A percentile compares a stretch with the other conserved stretches of the same genome.
Evolutionary conservation across 2,113 vertebrate genomes (phyloP).

Genomic region (Campylorhamphus procurvoides): DNA sequence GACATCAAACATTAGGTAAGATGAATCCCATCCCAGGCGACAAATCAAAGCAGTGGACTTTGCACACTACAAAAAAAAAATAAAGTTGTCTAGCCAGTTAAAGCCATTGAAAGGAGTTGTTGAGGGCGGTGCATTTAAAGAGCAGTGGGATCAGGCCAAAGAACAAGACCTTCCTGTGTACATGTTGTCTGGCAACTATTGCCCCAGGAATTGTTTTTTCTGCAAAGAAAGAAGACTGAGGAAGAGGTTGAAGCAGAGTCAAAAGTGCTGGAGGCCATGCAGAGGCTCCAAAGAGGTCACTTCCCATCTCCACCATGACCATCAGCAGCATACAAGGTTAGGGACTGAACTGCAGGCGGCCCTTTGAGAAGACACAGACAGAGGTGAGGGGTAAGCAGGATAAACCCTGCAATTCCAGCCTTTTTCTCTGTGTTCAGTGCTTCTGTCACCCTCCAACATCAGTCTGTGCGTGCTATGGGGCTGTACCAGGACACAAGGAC

Average conservation of each 20-base stretch:
- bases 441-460: not conserved
- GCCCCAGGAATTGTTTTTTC: not conserved
- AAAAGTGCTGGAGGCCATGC: not conserved
- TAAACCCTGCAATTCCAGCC: not conserved
- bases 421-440: not conserved
- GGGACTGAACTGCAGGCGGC: not conserved
- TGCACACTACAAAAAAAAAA: not conserved
- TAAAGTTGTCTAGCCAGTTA: not conserved
- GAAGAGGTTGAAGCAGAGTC: not conserved
- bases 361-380: not conserved
- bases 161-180: not conserved
- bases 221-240: not conserved
- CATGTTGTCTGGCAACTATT: not conserved
- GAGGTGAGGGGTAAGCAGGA: not conserved
- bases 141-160: not conserved
- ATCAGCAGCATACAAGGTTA: fast-evolving
- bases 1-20: not conserved
- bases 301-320: not conserved
- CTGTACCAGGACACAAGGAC: not conserved
- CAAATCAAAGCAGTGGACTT: conserved; percentile 22
- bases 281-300: not conserved
- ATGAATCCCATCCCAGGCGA: not conserved
- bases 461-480: not conserved
- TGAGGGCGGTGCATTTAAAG: not conserved
- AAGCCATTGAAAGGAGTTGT: not conserved